Evolutionary conservation across 2,113 vertebrate genomes (phyloP).

Genomic region (Pavo muticus): DNA sequence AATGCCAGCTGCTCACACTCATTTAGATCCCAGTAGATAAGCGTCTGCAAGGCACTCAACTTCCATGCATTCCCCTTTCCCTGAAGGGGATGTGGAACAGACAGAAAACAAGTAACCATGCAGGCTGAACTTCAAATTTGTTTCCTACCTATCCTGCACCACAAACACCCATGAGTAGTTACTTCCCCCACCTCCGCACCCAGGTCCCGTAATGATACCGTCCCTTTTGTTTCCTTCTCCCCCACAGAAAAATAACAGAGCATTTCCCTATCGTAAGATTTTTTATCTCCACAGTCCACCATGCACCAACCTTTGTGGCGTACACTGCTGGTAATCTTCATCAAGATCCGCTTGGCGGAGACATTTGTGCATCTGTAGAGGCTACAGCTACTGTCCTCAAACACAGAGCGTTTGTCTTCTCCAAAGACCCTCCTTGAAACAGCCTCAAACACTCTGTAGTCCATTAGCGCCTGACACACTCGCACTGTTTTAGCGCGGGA

Average conservation of each 20-base stretch:
- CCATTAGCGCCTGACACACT: slow-evolving; percentile 95
- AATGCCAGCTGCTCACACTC: neutral
- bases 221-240: neutral
- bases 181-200: too few relatives aligned
- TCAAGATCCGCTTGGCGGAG: slow-evolving; percentile 70
- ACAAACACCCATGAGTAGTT: neutral
- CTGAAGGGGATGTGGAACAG: neutral
- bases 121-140: neutral
- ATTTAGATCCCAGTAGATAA: neutral
- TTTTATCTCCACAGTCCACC: neutral
- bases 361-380: slow-evolving; percentile 89
- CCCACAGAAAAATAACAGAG: neutral
- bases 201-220: neutral
- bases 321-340: slow-evolving; percentile 70
- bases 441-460: slow-evolving; percentile 92
- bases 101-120: neutral
- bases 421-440: slow-evolving; percentile 90
- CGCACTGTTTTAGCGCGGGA: slow-evolving; percentile 93
- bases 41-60: neutral
- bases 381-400: slow-evolving; percentile 94
- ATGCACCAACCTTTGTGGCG: slow-evolving; percentile 74
- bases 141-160: neutral
- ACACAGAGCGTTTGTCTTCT: slow-evolving; percentile 90
- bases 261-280: neutral
- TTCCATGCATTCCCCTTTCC: neutral